Base-by-base conservation (phyloP, 35 echinoderm and acorn worm species). In the Strongylocentrotus purpuratus region DNA sequence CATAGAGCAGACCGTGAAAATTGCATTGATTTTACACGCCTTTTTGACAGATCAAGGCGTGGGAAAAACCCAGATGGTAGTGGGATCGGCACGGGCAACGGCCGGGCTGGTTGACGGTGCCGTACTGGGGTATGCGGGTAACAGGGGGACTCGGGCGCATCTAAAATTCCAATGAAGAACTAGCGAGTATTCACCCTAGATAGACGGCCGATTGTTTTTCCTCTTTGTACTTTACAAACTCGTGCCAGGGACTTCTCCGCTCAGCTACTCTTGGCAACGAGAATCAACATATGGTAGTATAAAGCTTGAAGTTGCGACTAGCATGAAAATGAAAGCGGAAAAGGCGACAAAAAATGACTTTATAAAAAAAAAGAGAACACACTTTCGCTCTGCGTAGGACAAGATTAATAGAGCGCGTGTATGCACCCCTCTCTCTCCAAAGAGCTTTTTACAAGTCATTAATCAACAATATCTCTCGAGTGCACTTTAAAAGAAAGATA, bases 161-260 rank as follows among this genome's bases (percentile, higher is more conserved):
- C 91, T 93, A 93, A 93, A 93, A 93, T 93, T 93, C 91, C 91
- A 93, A 93, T 93, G 91, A 93, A 93, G 91, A 46, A 93, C 10
- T 31, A 55, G 48, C 17, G 91, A 33, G 91, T 46, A 31, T 46
- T 78, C 65, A 78, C 65, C 65, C 65, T 28, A 78, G 87, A 89
- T 45, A 89, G 33, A 89, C 87, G 87, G 31, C 5, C n/a, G 65
- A 45, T 89, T 89, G 87, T 45, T 89, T 89, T 89, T 89, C 87
- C 87, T 89, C 87, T 89, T 46, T 33, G 45, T 46, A 89, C 13
- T 46, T 89, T 46, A 78, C 31, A 45, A 33, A 89, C 45, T 89
- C 87, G 87, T 33, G 87, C 87, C 87, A 45, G 12, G 8, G 87
- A 89, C 45, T 89, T 89, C 1, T n/a, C n/a, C 87, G 45, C 87